Base-by-base conservation (phyloP, 2,888 invertebrate species). In the Chrysomela aeneicollis region DNA sequence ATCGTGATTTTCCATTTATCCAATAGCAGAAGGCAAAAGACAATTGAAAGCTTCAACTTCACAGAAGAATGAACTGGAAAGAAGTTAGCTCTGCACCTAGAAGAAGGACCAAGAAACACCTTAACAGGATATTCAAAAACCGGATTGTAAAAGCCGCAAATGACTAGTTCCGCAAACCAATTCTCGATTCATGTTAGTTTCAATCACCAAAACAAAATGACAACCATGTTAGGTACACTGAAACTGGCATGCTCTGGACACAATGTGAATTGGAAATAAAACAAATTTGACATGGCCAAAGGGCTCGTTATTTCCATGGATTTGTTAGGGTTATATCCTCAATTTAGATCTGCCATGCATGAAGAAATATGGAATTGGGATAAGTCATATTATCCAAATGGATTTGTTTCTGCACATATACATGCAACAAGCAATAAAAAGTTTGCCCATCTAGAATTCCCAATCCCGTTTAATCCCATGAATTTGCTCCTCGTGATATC, bases 211-310 rank as follows among this genome's bases (percentile, higher is more conserved):
- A n/a, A n/a, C n/a, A n/a, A n/a, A n/a, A n/a, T n/a, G n/a, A n/a
- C n/a, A n/a, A n/a, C n/a, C n/a, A n/a, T n/a, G n/a, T n/a, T n/a
- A n/a, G n/a, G n/a, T n/a, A n/a, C 26, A 26, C 26, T 26, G 26
- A 26, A 26, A 26, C 1, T 15, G 2, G 12, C 17, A 54, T 32
- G n/a, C 6, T 12, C 10, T 30, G 18, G 17, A 19, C 51, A 51
- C 26, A 55, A 17, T 42, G 51, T 46, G 32, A n/a, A 58, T 63
- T 58, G 19, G 17, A 35, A 46, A 26, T 50, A 58, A 37, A 51
- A 58, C 51, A 58, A 51, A 58, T 63, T 63, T 46, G 19, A 51
- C 51, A 6, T 26, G 6, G 26, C 26, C 6, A 6, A 26, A n/a
- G n/a, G 26, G 4, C 6, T 26, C 6, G 6, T 26, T 5, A 26